A percentile compares a stretch with the other conserved stretches of the same genome.
These are phyloP conservation scores for Pangasianodon hypophthalmus DNA, from an alignment of 2,113 vertebrate species.

Conservation along the genomic window DNA sequence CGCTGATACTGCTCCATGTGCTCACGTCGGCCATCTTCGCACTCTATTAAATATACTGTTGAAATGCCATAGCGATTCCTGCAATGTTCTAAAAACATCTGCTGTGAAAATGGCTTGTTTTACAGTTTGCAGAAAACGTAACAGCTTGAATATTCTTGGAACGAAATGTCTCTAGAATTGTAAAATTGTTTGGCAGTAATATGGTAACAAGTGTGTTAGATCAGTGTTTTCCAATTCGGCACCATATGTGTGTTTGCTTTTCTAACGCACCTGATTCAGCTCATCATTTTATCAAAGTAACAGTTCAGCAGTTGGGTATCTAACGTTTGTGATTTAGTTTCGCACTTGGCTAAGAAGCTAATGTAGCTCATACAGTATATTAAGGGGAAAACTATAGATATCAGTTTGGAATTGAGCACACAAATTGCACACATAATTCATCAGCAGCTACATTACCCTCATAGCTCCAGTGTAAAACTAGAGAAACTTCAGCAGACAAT, in stretches of 20 bases:
- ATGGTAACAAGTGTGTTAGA: neutral
- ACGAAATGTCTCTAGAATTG: neutral
- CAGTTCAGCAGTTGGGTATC: neutral
- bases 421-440: neutral
- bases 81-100: neutral
- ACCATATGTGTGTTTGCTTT: neutral
- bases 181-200: neutral
- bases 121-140: neutral
- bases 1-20: neutral
- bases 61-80: neutral
- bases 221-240: neutral
- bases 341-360: neutral
- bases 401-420: neutral
- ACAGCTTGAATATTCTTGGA: neutral
- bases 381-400: neutral
- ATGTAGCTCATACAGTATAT: neutral
- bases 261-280: neutral
- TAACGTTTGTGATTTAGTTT: neutral
- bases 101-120: neutral
- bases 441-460: neutral
- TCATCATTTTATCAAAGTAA: neutral
- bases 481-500: neutral
- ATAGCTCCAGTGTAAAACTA: neutral
- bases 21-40: neutral
- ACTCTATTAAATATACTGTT: neutral